Base-by-base conservation (phyloP, 2,888 invertebrate species). In the Luperina nickerlii region DNA sequence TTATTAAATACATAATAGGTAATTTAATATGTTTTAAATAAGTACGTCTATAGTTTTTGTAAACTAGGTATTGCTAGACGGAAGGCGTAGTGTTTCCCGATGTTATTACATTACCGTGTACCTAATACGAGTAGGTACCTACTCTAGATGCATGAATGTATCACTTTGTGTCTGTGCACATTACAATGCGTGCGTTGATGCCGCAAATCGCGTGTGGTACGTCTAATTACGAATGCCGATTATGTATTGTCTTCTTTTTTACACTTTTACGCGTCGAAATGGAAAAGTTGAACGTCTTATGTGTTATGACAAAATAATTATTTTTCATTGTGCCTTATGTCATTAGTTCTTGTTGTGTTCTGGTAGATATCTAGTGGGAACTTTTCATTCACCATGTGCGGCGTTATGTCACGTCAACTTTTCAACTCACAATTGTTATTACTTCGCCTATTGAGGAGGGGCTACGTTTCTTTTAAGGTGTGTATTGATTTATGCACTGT, bases 261-360 rank as follows among this genome's bases (percentile, higher is more conserved):
- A 92, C 85, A 92, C 92, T 91, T 93, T 91, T 92, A 92, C 92
- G 93, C 93, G 90, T 92, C 92, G 92, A 92, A 95, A 94, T 95
- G 94, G 94, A 95, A 95, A 95, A 95, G 95, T 95, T 94, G 94
- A 95, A 94, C 90, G 94, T 92, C 92, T 94, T 91, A 92, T 90
- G 92, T 92, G 91, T 90, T 92, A 93, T 94, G 92, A 94, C 91
- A 93, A 93, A 92, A 93, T 92, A 89, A 91, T 91, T 90, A 86
- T 83, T 91, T 91, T 90, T 88, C 88, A 85, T 88, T 89, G 88
- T 90, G 86, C 82, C 90, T 92, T 93, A 92, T 92, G 92, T 92
- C 90, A 92, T 88, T 86, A 86, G 85, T 87, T 83, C 78, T 84
- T 89, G 73, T 78, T 76, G 70, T 45, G 18, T 65, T 78, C 77